A percentile compares a stretch with the other conserved stretches of the same genome.
phyloP scores from a whole-genome alignment of 2,888 invertebrate genomes.

The Noctuana brunneofusca region DNA sequence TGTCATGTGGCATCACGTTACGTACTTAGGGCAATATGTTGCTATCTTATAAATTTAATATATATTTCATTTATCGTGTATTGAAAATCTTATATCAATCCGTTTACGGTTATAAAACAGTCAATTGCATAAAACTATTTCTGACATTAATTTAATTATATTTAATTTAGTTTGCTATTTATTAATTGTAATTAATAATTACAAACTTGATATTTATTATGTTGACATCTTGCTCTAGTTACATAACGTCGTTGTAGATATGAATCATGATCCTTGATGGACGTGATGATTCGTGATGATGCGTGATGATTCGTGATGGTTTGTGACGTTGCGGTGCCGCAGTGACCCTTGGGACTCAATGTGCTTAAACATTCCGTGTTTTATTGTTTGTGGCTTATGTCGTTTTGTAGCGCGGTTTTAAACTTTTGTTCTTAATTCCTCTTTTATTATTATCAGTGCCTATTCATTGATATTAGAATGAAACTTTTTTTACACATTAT shows the following conservation, averaged over 20 bases:
- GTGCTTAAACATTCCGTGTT: slow-evolving; percentile 34
- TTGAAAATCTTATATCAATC: too few species aligned
- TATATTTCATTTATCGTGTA: not conserved
- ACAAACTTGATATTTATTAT: not conserved
- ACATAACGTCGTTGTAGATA: not conserved
- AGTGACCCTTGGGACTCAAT: slow-evolving; percentile 18
- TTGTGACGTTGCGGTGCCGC: slow-evolving; percentile 21
- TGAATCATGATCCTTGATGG: not conserved
- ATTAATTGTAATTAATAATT: too few species aligned
- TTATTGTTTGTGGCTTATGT: slow-evolving; percentile 1
- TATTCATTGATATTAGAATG: too few species aligned
- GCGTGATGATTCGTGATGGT: slow-evolving; percentile 16
- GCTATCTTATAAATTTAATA: not conserved
- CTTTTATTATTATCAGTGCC: too few species aligned
- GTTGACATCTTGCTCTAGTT: not conserved
- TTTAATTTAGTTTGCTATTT: too few species aligned
- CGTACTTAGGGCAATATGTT: not conserved
- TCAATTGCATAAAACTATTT: too few species aligned
- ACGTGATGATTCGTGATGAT: slow-evolving; percentile 8
- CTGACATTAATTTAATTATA: too few species aligned
- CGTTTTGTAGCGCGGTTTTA: not conserved
- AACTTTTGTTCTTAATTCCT: not conserved
- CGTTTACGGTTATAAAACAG: too few species aligned
- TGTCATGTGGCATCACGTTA: slow-evolving; percentile 23
- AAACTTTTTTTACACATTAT: too few species aligned